phyloP scores from a whole-genome alignment of 2,888 invertebrate genomes.

The Carterocephalus palaemon region DNA sequence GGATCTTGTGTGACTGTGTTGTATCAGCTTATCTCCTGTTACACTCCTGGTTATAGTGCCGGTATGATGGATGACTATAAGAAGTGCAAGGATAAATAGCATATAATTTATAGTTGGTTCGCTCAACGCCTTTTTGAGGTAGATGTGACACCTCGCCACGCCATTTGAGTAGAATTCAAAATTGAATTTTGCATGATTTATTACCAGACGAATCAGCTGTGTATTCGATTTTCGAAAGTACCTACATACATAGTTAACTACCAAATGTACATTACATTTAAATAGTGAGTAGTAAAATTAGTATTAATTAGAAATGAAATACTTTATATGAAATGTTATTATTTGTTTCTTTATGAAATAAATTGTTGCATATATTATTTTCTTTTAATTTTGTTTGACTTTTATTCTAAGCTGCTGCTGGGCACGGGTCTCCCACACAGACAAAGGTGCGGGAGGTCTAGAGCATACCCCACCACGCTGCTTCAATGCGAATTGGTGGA shows the following conservation, averaged over 20 bases:
- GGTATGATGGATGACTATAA: conserved; percentile 35
- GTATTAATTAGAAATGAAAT: conserved; percentile 34
- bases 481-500: too few relatives aligned
- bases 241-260: conserved; percentile 1
- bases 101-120: conserved; percentile 12
- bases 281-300: conserved; percentile 35
- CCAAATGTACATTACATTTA: conserved; percentile 21
- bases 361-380: too few relatives aligned
- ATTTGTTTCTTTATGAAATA: conserved; percentile 9
- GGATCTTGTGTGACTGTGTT: conserved; percentile 86
- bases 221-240: not conserved
- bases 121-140: not conserved
- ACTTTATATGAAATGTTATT: conserved; percentile 23
- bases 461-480: too few relatives aligned
- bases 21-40: conserved; percentile 73
- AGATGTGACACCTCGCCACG: too few relatives aligned
- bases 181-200: not conserved
- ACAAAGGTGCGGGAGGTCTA: too few relatives aligned
- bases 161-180: conserved; percentile 1
- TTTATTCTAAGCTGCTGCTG: not conserved
- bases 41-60: conserved; percentile 55
- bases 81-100: conserved; percentile 27
- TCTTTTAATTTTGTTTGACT: not conserved
- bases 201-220: not conserved
- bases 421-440: too few relatives aligned